A percentile compares a stretch with the other conserved stretches of the same genome.
Evolutionary conservation across 2,797 vertebrate genomes (phyloP).

Genomic region (Mormyrops boulengeri): DNA sequence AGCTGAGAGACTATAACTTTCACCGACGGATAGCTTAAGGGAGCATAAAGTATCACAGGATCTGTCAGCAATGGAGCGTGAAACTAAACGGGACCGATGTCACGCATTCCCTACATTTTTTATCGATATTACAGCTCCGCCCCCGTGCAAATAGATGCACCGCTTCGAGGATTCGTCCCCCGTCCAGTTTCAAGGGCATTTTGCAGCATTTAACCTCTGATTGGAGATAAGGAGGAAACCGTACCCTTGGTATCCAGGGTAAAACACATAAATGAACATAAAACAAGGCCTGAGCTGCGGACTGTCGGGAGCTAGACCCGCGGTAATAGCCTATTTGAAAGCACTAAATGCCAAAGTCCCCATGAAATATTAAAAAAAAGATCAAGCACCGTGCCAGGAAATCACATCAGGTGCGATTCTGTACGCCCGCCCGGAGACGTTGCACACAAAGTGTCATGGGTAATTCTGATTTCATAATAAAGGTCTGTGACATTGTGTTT

Average conservation of each 20-base stretch:
- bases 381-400: background rate
- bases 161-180: no score
- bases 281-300: background rate
- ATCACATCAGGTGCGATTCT: background rate
- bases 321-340: slow-evolving; percentile 12
- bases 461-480: slow-evolving; percentile 12
- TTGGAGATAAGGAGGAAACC: background rate
- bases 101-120: background rate
- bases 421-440: background rate
- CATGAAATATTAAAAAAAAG: slow-evolving; percentile 10
- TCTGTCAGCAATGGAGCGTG: background rate
- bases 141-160: background rate
- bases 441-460: background rate
- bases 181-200: slow-evolving; percentile 1
- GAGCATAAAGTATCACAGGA: background rate
- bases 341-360: background rate
- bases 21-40: background rate
- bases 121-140: background rate
- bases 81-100: background rate
- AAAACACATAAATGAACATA: slow-evolving; percentile 10
- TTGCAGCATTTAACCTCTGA: background rate
- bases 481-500: background rate
- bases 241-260: background rate
- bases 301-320: background rate
- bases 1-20: slow-evolving; percentile 5